Percentiles rank a stretch among this genome's conserved stretches.
Evolutionary conservation across 2,797 vertebrate species (phyloP).

Genomic region (Takifugu rubripes): DNA sequence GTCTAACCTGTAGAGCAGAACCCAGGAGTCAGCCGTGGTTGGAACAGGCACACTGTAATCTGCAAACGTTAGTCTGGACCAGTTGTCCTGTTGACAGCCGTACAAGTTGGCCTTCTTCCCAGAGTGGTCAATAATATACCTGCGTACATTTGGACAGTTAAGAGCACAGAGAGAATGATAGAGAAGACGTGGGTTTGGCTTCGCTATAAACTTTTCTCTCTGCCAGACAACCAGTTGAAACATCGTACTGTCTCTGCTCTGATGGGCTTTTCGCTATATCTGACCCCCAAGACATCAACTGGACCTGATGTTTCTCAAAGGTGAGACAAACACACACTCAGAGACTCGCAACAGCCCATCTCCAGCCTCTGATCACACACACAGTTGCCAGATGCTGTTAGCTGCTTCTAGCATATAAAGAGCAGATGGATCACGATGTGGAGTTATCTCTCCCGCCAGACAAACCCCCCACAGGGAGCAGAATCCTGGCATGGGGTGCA

Average conservation of each 20-base stretch:
- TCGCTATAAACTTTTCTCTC: no score
- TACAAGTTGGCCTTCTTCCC: conserved; percentile 70
- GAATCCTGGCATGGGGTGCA: conserved; percentile 27
- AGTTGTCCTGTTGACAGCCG: conserved; percentile 83
- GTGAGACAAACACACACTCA: conserved; percentile 14
- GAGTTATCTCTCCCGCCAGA: conserved; percentile 67
- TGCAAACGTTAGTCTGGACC: conserved; percentile 73
- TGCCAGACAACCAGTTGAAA: not conserved
- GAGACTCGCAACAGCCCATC: not conserved
- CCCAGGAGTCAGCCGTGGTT: conserved; percentile 80
- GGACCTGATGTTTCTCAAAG: conserved; percentile 14
- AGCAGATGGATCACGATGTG: conserved; percentile 79
- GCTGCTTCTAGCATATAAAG: conserved; percentile 71
- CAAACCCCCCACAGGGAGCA: conserved; percentile 25
- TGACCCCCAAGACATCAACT: no score
- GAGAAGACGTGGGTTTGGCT: no score
- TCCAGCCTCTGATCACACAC: conserved; percentile 33
- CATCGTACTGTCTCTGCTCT: no score
- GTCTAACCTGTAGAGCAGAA: conserved; percentile 86
- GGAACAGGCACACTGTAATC: conserved; percentile 79
- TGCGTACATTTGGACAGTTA: conserved; percentile 32
- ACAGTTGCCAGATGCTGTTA: conserved; percentile 64
- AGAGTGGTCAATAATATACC: conserved; percentile 77
- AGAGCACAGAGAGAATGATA: not conserved
- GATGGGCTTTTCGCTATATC: no score